These are phyloP conservation scores for Zygothrica quintamaculata DNA, from an alignment of 2,888 invertebrate genomes.

Conservation along the genomic window DNA sequence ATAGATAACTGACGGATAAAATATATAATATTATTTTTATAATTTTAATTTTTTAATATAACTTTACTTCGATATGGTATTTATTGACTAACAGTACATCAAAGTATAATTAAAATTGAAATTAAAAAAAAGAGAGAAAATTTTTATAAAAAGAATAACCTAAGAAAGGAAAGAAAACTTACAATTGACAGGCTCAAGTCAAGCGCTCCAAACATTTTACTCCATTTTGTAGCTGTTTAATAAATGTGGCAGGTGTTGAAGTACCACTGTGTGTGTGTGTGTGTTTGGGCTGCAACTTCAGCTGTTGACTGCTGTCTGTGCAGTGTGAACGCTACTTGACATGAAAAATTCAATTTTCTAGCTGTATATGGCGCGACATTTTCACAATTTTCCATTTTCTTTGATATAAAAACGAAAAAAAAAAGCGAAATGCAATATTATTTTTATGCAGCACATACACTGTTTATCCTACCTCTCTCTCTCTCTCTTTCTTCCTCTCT, in stretches of 20 bases:
- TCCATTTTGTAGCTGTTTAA: constrained; percentile 47
- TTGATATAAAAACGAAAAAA: constrained; percentile 55
- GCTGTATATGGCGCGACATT: constrained; percentile 51
- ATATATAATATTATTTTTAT: too few relatives aligned
- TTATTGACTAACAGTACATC: too few relatives aligned
- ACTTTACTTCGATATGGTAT: too few relatives aligned
- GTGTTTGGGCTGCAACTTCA: constrained; percentile 6
- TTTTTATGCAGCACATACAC: constrained; percentile 63
- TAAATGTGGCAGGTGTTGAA: constrained; percentile 50
- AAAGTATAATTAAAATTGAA: not conserved
- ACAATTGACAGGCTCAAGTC: constrained; percentile 31
- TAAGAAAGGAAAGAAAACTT: too few relatives aligned
- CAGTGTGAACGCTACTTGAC: constrained; percentile 69
- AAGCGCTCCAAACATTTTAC: constrained; percentile 52
- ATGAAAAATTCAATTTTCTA: constrained; percentile 74
- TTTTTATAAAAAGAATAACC: not conserved
- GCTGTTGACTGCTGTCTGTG: constrained; percentile 22
- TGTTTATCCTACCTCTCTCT: not conserved
- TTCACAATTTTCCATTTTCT: constrained; percentile 52
- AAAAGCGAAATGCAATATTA: constrained; percentile 68
- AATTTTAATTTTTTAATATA: too few relatives aligned
- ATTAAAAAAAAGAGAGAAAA: not conserved
- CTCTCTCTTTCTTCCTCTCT: not conserved
- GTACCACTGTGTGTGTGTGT: constrained; percentile 18
- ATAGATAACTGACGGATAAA: too few relatives aligned